Evolutionary conservation across 1,140 invertebrate species (phyloP).

Genomic region (Phymorhynchus buccinoides): DNA sequence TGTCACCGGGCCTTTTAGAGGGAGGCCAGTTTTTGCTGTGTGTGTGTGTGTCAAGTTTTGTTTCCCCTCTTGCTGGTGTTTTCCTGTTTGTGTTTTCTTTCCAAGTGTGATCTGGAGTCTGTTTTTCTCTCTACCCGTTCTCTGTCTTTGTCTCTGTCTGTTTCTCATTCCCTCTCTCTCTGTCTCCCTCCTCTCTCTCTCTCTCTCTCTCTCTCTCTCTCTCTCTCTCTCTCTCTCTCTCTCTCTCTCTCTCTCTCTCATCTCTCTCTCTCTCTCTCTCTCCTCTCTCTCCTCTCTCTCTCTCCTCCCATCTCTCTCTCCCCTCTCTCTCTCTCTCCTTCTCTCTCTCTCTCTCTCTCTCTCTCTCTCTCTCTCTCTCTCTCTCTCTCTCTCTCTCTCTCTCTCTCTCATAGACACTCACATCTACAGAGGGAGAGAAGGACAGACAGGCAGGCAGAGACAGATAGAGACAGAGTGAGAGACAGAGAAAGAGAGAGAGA

Average conservation of each 20-base stretch:
- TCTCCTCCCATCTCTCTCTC: neutral
- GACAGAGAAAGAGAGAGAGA: no score
- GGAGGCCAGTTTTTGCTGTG: slow-evolving; percentile 25
- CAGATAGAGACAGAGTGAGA: no score
- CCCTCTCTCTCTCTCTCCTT: neutral
- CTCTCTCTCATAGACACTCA: no score
- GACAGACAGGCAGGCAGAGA: no score
- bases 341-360: no score
- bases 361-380: neutral
- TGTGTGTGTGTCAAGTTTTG: slow-evolving; percentile 14
- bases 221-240: no score
- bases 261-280: neutral
- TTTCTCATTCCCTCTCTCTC: neutral
- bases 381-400: neutral
- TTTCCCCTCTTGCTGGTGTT: no score
- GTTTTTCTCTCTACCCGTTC: neutral
- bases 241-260: neutral
- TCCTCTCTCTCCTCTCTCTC: neutral
- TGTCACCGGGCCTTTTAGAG: neutral
- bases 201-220: no score
- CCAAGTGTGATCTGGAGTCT: neutral
- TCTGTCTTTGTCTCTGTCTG: neutral
- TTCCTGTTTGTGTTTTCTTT: no score
- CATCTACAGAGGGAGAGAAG: no score
- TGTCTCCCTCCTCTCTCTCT: no score